Evolutionary conservation across 2,888 invertebrate genomes (phyloP), one percentile per base, ranked within the genome.

Genomic region (Loripinus fragilis): DNA sequence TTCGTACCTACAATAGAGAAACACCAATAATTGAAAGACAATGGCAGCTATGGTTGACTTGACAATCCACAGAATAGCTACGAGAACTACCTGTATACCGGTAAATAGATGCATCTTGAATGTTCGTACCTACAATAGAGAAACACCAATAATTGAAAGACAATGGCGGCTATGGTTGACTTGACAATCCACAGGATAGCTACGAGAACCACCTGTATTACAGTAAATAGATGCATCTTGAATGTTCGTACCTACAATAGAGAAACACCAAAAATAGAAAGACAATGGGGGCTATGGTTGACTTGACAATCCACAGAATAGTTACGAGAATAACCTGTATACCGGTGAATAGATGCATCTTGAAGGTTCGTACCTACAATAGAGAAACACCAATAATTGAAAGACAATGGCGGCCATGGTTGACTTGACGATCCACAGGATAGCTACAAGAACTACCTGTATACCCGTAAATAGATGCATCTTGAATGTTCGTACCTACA

Each of bases 401-500:
- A 99, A 98, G 2, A 99, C 99, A 78, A 99, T 95, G 0, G 98
- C 98, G 81, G 97, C 96, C 70, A 95, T 95, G 2, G 98, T 97
- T 25, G 97, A 97, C 94, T 99, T 99, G 28, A 99, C 97, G 15
- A 95, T 95, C 96, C 98, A 98, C 73, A 99, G 94, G 30, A 97
- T 86, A 0, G 95, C 95, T 88, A 99, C 95, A 89, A 97, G 97
- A 2, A 96, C 92, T 74, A 97, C 94, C 94, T 99, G 99, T 85
- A 98, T 95, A 60, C 96, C 91, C 0, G 99, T 99, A 94, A 96
- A 98, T 85, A 97, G 91, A 94, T 98, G 97, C 98, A 99, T 97
- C 94, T 97, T 97, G 94, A 96, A 95, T 0, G 98, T 97, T 82
- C 96, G 96, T 52, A 98, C 97, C 96, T 96, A 94, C n/a, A 91